Evolutionary conservation across 2,113 vertebrate species (phyloP), one percentile per base, ranked within the genome.

Genomic region (Triplophysa siluroides): DNA sequence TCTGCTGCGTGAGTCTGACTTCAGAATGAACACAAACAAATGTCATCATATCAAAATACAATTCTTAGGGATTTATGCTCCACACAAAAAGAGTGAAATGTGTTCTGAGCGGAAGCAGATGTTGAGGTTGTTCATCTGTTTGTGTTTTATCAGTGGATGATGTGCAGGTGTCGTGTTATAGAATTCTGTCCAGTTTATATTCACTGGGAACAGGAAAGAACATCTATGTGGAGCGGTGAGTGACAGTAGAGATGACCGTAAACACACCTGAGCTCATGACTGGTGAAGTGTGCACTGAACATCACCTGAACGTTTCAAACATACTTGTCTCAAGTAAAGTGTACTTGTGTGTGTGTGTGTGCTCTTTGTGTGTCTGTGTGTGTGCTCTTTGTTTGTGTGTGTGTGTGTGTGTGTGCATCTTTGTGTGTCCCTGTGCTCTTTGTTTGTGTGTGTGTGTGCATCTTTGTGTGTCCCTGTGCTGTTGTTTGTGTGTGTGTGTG

Each of bases 151-250:
- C 89, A 99, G 97, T 99, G 94, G 95, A 95, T 78, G 96, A 98
- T 47, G 95, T 99, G 74, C 98, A 99, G 87, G 93, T 97, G 87
- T 98, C 98, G 56, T 99, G 98, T 88, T 99, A 99, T 88, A 93
- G 95, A 76, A 97, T 98, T 87, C 91, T 99, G 83, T 95, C 93
- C 88, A 98, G 98, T 83, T 94, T 99, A 1, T 98, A 98, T 82
- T 94, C 96, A 3, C 93, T 99, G 78, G 98, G 97, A 54, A 99
- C 97, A 19, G 97, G 97, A 61, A 99, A 98, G 88, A 99, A 99
- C 91, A 98, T 98, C 89, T 99, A 98, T n/a, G 97, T 99, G 80
- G 98, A 99, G 91, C 96, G 98, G 98, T 99, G 96, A 61, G 69
- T 16, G 24, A 12, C 23, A 41, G 12, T 56, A 9, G n/a, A 68